Base-by-base conservation (phyloP, 2,113 vertebrate genomes). In the Conger conger region DNA sequence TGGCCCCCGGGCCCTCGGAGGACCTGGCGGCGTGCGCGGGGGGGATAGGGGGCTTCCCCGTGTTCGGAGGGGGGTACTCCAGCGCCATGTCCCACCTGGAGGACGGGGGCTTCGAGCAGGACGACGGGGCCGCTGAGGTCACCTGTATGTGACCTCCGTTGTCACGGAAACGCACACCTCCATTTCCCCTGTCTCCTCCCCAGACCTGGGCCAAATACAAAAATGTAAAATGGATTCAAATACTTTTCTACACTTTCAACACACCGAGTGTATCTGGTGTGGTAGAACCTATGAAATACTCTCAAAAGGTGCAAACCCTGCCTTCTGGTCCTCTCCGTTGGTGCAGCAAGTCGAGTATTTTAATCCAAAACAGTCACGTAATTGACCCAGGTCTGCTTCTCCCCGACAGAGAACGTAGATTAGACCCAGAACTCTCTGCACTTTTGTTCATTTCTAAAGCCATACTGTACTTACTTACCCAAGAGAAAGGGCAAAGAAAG, bases 121-220 rank as follows among this genome's bases (percentile, higher is more conserved):
- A 99, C 17, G 98, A 99, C 27, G 98, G 96, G 37, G 96, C 95
- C n/a, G 96, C 96, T 4, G 96, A 99, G 91, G 98, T 99, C 91
- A 99, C 98, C 0, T 99, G 97, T 78, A 99, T 99, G 94, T 99
- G 90, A 97, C 85, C 15, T 18, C 30, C 33, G 18, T 76, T 1
- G 23, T 68, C 4, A 13, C 30, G 0, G 45, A 78, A 1, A 60
- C 80, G 82, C 57, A 63, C 57, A 27, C 57, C 42, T 50, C 33
- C 37, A 6, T 23, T 9, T 40, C 17, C 35, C 30, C 77, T 78
- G n/a, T n/a, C n/a, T n/a, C n/a, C n/a, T n/a, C n/a, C n/a, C n/a
- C n/a, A n/a, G n/a, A n/a, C n/a, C n/a, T n/a, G n/a, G n/a, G n/a
- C n/a, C n/a, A n/a, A n/a, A n/a, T n/a, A n/a, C n/a, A n/a, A n/a